These are phyloP conservation scores for Clarias platycephalus DNA, from an alignment of 2,797 vertebrate genomes.

Conservation along the genomic window DNA sequence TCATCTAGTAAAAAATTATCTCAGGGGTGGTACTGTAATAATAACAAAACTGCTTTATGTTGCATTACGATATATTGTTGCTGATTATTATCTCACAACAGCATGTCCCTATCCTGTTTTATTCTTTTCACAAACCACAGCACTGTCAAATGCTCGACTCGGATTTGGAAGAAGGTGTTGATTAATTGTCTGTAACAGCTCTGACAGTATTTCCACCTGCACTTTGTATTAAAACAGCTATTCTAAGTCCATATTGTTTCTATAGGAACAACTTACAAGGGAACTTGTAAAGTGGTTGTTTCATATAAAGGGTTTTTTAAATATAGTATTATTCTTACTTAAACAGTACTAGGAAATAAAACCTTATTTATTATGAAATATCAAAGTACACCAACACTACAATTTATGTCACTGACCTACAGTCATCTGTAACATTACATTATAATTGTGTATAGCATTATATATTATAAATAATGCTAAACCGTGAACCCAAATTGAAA, in stretches of 20 bases:
- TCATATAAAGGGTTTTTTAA: not conserved
- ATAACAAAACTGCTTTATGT: not conserved
- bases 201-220: not conserved
- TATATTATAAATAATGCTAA: conserved; percentile 9
- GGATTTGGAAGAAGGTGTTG: not conserved
- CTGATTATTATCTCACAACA: conserved; percentile 4
- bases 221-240: not conserved
- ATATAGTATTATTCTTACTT: not conserved
- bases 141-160: not conserved
- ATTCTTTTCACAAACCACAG: not conserved
- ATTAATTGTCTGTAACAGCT: not conserved
- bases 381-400: not conserved
- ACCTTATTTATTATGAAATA: not conserved
- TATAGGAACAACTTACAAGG: not conserved
- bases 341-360: no score
- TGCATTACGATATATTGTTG: not conserved
- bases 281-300: not conserved
- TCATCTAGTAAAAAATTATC: no score
- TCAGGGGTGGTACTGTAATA: no score
- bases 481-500: conserved; percentile 20
- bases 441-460: conserved; percentile 12
- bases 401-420: conserved; percentile 17
- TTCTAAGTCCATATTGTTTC: not conserved
- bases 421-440: conserved; percentile 16
- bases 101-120: not conserved